A percentile compares a stretch with the other conserved stretches of the same genome.
phyloP scores from a whole-genome alignment of 2,888 invertebrate species.

The Mythimna albipuncta region DNA sequence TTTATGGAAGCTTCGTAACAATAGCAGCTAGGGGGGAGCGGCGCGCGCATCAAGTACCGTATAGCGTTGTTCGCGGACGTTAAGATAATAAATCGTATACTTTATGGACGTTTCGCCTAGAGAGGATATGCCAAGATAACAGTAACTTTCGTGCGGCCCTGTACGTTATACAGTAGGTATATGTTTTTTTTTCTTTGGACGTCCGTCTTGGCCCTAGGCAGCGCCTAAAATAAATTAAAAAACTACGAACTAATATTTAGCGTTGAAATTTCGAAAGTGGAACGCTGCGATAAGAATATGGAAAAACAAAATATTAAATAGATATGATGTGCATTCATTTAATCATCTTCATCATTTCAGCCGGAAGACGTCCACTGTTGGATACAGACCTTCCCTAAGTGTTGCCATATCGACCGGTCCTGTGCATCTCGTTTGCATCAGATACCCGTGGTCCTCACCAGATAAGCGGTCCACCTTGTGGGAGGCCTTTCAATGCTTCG shows the following conservation, averaged over 20 bases:
- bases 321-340: too few species aligned
- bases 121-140: constrained; percentile 91
- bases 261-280: constrained; percentile 49
- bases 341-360: too few species aligned
- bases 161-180: constrained; percentile 83
- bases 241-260: constrained; percentile 59
- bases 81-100: constrained; percentile 85
- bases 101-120: constrained; percentile 89
- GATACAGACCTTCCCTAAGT: too few species aligned
- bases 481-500: too few species aligned
- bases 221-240: constrained; percentile 77
- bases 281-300: constrained; percentile 23
- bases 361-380: too few species aligned
- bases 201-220: constrained; percentile 78
- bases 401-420: too few species aligned
- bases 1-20: constrained; percentile 89
- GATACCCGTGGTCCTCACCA: too few species aligned
- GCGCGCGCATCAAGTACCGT: constrained; percentile 85
- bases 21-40: constrained; percentile 90
- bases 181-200: constrained; percentile 79
- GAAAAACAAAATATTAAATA: background rate
- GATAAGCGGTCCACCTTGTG: too few species aligned
- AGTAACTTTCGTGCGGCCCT: constrained; percentile 90
- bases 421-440: too few species aligned
- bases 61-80: constrained; percentile 77